Evolutionary conservation across 1,140 invertebrate genomes (phyloP).

Genomic region (Melitaea cinxia): DNA sequence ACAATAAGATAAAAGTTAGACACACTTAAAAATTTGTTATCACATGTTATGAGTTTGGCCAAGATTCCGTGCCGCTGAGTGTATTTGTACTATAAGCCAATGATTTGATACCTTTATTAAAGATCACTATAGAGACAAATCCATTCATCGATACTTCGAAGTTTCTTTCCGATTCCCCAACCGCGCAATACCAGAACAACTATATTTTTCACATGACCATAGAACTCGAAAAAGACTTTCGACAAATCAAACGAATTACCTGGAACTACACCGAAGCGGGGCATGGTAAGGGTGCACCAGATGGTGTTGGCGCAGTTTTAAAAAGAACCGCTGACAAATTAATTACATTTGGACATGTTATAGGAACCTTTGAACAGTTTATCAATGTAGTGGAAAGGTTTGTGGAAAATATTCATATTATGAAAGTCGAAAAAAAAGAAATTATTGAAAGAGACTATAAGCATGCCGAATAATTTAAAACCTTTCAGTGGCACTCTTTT

Average conservation of each 20-base stretch:
- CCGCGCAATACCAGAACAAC: background rate
- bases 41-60: no score
- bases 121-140: no score
- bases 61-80: no score
- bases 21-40: no score
- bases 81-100: no score
- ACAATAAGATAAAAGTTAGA: no score
- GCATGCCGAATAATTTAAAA: background rate
- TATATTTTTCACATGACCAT: conserved; percentile 7
- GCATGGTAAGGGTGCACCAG: conserved; percentile 16
- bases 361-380: conserved; percentile 1
- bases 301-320: conserved; percentile 4
- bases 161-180: background rate
- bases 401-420: background rate
- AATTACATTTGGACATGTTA: background rate
- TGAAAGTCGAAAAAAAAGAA: background rate
- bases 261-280: conserved; percentile 14
- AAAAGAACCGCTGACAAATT: conserved; percentile 9
- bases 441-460: background rate
- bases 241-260: background rate
- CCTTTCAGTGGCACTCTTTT: background rate
- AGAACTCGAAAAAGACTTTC: background rate
- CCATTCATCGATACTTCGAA: no score
- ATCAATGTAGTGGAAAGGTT: background rate
- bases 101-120: no score